Percentiles rank a stretch among this genome's conserved stretches.
Evolutionary conservation across 1,140 invertebrate species (phyloP).

Genomic region (Aleiodes sp.): DNA sequence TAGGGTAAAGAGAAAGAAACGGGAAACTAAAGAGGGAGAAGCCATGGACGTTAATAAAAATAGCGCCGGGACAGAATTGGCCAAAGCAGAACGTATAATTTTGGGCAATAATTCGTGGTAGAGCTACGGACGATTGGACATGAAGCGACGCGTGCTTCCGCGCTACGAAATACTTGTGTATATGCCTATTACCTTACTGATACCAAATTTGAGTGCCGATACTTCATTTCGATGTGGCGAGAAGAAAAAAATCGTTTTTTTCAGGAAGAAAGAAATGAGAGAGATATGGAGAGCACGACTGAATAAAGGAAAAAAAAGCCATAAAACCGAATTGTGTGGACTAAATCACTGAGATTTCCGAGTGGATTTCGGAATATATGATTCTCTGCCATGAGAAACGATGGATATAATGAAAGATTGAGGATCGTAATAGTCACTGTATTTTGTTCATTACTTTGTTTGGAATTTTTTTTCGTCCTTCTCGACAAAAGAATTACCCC

Average conservation of each 20-base stretch:
- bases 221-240: background rate
- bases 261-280: constrained; percentile 18
- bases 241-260: constrained; percentile 23
- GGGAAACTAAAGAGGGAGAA: background rate
- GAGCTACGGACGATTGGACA: constrained; percentile 50
- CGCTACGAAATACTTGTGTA: constrained; percentile 16
- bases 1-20: background rate
- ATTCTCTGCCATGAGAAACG: constrained; percentile 23
- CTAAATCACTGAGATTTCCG: constrained; percentile 47
- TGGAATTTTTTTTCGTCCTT: background rate
- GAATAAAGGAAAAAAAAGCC: constrained; percentile 32
- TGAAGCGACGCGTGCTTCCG: constrained; percentile 51
- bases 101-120: constrained; percentile 32
- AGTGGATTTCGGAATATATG: constrained; percentile 32
- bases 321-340: constrained; percentile 46
- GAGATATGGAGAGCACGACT: constrained; percentile 16
- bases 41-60: constrained; percentile 34
- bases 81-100: constrained; percentile 36
- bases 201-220: background rate
- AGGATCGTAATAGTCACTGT: background rate
- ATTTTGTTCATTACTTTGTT: background rate
- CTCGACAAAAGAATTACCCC: background rate
- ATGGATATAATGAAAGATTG: constrained; percentile 16
- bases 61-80: constrained; percentile 23
- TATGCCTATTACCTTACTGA: background rate